phyloP scores from a whole-genome alignment of 2,888 invertebrate genomes.

The Chorisops tibialis region DNA sequence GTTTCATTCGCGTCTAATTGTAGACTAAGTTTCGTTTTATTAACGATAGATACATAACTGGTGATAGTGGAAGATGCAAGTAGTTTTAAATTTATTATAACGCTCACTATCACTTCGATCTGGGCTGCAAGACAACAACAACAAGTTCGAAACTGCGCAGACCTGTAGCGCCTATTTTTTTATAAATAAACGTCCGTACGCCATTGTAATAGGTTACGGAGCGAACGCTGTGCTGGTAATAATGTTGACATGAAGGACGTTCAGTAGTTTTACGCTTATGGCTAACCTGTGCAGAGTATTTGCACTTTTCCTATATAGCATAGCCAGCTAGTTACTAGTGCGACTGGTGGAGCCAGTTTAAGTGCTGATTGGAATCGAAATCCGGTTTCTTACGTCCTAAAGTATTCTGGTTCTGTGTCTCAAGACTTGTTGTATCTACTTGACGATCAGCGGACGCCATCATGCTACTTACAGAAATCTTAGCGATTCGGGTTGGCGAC shows the following conservation, averaged over 20 bases:
- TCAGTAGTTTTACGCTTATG: constrained; percentile 8
- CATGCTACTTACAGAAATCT: background rate
- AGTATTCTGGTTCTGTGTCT: constrained; percentile 13
- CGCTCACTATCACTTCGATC: too few species aligned
- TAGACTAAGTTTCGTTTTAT: too few species aligned
- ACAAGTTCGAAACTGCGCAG: too few species aligned
- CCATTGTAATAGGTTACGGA: constrained; percentile 7
- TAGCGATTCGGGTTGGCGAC: background rate
- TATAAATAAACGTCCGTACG: background rate
- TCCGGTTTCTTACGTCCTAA: constrained; percentile 20
- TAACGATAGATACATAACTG: too few species aligned
- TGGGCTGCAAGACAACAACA: too few species aligned
- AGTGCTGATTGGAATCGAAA: constrained; percentile 3
- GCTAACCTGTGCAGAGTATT: constrained; percentile 7
- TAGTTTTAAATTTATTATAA: too few species aligned
- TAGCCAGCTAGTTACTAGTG: background rate
- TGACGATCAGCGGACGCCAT: background rate
- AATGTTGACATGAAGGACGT: constrained; percentile 19
- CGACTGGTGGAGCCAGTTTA: background rate
- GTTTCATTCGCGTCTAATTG: too few species aligned
- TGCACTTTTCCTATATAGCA: constrained; percentile 13
- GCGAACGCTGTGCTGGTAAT: constrained; percentile 13
- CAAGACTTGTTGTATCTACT: constrained; percentile 9
- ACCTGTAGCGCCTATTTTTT: too few species aligned
- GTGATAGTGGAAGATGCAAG: too few species aligned